Base-by-base conservation (phyloP, 2,113 vertebrate genomes). In the Gavialis gangeticus region DNA sequence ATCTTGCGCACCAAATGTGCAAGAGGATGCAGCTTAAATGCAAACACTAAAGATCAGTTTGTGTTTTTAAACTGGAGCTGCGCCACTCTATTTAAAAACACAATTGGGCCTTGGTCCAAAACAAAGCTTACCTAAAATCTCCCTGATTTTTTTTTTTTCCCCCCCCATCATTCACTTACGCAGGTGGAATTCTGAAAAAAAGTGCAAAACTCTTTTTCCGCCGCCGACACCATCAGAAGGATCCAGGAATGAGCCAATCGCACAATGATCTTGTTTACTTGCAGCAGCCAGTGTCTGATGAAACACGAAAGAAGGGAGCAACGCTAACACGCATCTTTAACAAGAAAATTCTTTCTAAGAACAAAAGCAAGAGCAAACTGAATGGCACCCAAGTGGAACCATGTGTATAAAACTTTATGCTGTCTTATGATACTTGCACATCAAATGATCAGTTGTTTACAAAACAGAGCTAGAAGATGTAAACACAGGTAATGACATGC, bases 221-320 rank as follows among this genome's bases (percentile, higher is more conserved):
- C 10, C 98, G 99, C 71, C 97, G 99, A 15, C 99, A 99, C 87
- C 99, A 99, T 92, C 98, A 99, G 96, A 99, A 99, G 95, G 99
- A 99, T 54, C 99, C 99, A 0, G 98, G 99, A 22, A 99, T 99
- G 99, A 99, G 99, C 98, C 99, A 99, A 94, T 99, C 99, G 0
- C 99, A 99, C 97, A 99, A 99, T 0, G 99, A 99, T 97, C 98
- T 99, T 69, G 98, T 99, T 79, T 99, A 99, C 98, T 97, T 99
- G 93, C 98, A 99, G 97, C 98, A 98, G 87, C 98, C 98, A 0
- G 76, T 97, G 25, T 60, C 97, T 0, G 98, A 98, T 90, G 98
- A 99, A 76, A 79, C 97, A 2, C 98, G 97, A 92, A 98, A 98
- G 97, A 98, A 98, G 76, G 98, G 98, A 1, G 98, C 97, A 79